A percentile compares a stretch with the other conserved stretches of the same genome.
phyloP scores from a whole-genome alignment of 2,888 invertebrate species.

The Caenorhabditis virilis region DNA sequence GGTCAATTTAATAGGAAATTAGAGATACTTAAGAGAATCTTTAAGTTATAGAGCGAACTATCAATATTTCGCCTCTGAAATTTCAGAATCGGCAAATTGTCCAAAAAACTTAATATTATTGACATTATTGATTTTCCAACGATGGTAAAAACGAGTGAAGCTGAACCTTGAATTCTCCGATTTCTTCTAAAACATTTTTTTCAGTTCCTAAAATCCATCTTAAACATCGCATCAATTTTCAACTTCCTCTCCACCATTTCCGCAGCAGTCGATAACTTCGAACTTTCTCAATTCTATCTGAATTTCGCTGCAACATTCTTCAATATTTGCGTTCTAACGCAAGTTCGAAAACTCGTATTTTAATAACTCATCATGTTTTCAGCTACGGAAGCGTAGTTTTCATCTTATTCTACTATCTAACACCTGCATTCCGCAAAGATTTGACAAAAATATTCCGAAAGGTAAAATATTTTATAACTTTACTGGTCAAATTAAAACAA shows the following conservation, averaged over 20 bases:
- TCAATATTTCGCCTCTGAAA: no score
- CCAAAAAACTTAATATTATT: no score
- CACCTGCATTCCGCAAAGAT: slow-evolving; percentile 13
- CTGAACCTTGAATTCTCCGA: no score
- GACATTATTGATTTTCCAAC: no score
- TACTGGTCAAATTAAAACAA: no score
- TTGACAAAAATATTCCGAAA: neutral
- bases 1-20: no score
- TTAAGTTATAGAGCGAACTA: no score
- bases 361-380: slow-evolving; percentile 1
- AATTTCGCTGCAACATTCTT: slow-evolving; percentile 32
- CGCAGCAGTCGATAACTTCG: slow-evolving; percentile 35
- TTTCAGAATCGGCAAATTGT: no score
- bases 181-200: slow-evolving; percentile 7
- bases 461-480: no score
- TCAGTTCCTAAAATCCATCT: slow-evolving; percentile 33
- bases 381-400: slow-evolving; percentile 34
- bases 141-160: no score
- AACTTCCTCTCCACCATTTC: slow-evolving; percentile 32
- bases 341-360: neutral
- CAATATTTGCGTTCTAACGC: slow-evolving; percentile 35
- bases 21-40: no score
- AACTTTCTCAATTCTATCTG: slow-evolving; percentile 10
- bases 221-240: slow-evolving; percentile 33
- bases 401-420: slow-evolving; percentile 19